phyloP scores from a whole-genome alignment of 2,113 vertebrate genomes.

The Ascaphus truei region DNA sequence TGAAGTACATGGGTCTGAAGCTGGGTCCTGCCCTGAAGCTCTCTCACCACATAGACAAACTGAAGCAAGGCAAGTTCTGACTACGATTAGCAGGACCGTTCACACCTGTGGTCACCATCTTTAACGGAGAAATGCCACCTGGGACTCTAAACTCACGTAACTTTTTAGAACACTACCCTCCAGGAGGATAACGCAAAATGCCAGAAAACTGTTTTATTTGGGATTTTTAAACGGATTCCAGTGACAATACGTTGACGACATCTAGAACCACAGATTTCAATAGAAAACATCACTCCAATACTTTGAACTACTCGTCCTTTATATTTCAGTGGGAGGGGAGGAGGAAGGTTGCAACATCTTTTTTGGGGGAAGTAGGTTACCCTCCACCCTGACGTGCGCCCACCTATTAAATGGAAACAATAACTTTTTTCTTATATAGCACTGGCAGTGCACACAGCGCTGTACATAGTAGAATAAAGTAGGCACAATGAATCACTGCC shows the following conservation, averaged over 20 bases:
- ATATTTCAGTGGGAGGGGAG: conserved; percentile 17
- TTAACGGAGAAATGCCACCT: too few species aligned
- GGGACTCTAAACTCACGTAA: conserved; percentile 2
- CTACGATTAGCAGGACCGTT: not conserved
- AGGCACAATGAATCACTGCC: conserved; percentile 31
- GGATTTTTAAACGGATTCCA: too few species aligned
- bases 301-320: conserved; percentile 20
- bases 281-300: not conserved
- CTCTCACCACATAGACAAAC: conserved; percentile 93
- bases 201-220: not conserved
- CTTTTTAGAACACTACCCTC: not conserved
- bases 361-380: conserved; percentile 2
- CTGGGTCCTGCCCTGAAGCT: conserved; percentile 95
- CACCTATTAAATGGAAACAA: conserved; percentile 10
- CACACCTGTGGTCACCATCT: not conserved
- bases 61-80: conserved; percentile 87
- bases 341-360: conserved; percentile 17
- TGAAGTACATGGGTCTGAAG: conserved; percentile 98
- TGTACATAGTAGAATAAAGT: conserved; percentile 33
- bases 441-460: conserved; percentile 26
- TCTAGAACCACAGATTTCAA: not conserved
- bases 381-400: not conserved
- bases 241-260: not conserved
- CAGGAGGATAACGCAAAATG: not conserved
- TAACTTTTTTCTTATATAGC: conserved; percentile 31